phyloP scores from a whole-genome alignment of 2,888 invertebrate genomes.

The Epinotia demarniana region DNA sequence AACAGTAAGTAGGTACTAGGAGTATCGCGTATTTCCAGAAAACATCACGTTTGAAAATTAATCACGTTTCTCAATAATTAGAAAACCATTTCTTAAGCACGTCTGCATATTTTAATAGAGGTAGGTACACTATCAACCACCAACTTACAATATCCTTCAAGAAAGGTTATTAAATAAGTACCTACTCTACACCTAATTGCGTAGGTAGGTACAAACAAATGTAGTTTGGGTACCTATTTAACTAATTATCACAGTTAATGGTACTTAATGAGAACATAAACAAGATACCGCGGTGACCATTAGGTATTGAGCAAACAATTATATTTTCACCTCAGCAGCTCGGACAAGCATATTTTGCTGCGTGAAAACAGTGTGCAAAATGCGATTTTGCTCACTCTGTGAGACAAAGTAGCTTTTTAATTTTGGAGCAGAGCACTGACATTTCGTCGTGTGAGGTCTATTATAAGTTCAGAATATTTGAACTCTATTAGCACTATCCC shows the following conservation, averaged over 20 bases:
- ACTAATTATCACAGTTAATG: neutral
- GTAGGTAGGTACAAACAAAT: neutral
- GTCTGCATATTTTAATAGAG: slow-evolving; percentile 16
- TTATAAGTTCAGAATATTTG: too few relatives aligned
- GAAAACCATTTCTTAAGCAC: slow-evolving; percentile 32
- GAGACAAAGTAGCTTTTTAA: too few relatives aligned
- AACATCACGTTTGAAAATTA: slow-evolving; percentile 36
- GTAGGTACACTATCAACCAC: slow-evolving; percentile 3
- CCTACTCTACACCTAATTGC: neutral
- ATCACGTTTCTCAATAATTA: slow-evolving; percentile 31
- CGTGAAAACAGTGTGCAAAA: too few relatives aligned
- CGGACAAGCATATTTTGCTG: too few relatives aligned
- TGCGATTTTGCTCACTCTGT: too few relatives aligned
- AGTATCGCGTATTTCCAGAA: slow-evolving; percentile 21
- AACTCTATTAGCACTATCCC: too few relatives aligned
- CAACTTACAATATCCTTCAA: slow-evolving; percentile 10
- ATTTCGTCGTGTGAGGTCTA: too few relatives aligned
- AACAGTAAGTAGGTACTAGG: neutral
- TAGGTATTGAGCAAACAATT: too few relatives aligned
- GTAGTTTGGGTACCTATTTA: neutral
- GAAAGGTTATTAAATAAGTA: slow-evolving; percentile 2
- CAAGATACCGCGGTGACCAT: too few relatives aligned
- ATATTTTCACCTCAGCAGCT: too few relatives aligned
- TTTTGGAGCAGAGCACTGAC: too few relatives aligned
- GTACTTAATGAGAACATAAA: neutral